Conservation (phyloP, 35 echinoderm and acorn worm genomes). For the Heliocidaris erythrogramma region DNA sequence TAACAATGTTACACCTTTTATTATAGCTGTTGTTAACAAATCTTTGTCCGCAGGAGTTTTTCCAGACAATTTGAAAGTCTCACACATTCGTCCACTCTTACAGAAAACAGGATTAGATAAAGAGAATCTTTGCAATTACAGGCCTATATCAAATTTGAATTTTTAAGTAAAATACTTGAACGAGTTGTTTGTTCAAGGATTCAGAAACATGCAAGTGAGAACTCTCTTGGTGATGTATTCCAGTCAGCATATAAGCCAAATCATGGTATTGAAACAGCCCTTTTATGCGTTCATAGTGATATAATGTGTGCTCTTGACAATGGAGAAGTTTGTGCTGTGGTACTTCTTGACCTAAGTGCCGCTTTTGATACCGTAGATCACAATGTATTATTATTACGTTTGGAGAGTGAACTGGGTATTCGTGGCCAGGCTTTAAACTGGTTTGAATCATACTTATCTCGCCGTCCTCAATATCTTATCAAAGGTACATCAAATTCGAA, state of each 20-base stretch:
- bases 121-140: conserved; percentile 24
- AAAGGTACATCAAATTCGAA: too few relatives aligned
- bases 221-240: background rate
- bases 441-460: too few relatives aligned
- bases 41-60: background rate
- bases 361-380: too few relatives aligned
- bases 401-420: too few relatives aligned
- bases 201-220: background rate
- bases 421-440: too few relatives aligned
- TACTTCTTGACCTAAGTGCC: background rate
- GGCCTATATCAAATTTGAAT: conserved; percentile 39
- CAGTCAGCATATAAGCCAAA: too few relatives aligned
- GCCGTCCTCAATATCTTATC: too few relatives aligned
- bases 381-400: too few relatives aligned
- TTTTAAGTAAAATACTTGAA: conserved; percentile 42
- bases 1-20: background rate
- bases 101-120: conserved; percentile 25
- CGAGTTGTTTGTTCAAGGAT: conserved; percentile 44
- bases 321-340: background rate
- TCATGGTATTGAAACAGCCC: too few relatives aligned
- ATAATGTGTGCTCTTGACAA: background rate
- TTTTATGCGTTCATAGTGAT: background rate
- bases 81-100: background rate
- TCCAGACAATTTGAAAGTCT: background rate
- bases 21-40: background rate